Evolutionary conservation across 1,140 invertebrate genomes (phyloP).

Genomic region (Papilio aristodemus): DNA sequence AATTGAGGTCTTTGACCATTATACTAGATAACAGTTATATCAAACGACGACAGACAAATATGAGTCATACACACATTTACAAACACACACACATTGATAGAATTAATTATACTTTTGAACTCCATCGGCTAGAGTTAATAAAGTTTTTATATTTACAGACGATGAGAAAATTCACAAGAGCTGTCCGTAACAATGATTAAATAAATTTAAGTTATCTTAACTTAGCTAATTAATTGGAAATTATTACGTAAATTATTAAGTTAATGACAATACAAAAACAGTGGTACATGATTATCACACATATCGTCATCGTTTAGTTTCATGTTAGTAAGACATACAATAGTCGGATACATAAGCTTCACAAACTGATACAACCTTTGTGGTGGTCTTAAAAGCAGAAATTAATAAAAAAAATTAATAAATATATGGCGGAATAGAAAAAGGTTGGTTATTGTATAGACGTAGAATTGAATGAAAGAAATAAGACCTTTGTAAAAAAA

Average conservation of each 20-base stretch:
- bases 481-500: too few relatives aligned
- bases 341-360: too few relatives aligned
- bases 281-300: neutral
- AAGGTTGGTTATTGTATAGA: too few relatives aligned
- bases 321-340: too few relatives aligned
- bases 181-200: conserved; percentile 2
- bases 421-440: too few relatives aligned
- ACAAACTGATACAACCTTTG: too few relatives aligned
- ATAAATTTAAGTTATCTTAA: conserved; percentile 12
- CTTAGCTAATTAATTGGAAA: conserved; percentile 14
- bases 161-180: conserved; percentile 15
- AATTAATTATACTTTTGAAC: conserved; percentile 9
- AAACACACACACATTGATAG: neutral
- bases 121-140: neutral
- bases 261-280: neutral
- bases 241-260: neutral
- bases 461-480: too few relatives aligned
- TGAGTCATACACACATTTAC: neutral
- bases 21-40: neutral
- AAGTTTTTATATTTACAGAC: neutral
- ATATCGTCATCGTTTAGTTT: neutral
- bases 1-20: neutral
- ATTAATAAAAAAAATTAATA: too few relatives aligned
- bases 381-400: too few relatives aligned
- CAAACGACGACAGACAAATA: neutral